These are phyloP conservation scores for Dicentrarchus labrax DNA, from an alignment of 2,113 vertebrate genomes.

Conservation along the genomic window DNA sequence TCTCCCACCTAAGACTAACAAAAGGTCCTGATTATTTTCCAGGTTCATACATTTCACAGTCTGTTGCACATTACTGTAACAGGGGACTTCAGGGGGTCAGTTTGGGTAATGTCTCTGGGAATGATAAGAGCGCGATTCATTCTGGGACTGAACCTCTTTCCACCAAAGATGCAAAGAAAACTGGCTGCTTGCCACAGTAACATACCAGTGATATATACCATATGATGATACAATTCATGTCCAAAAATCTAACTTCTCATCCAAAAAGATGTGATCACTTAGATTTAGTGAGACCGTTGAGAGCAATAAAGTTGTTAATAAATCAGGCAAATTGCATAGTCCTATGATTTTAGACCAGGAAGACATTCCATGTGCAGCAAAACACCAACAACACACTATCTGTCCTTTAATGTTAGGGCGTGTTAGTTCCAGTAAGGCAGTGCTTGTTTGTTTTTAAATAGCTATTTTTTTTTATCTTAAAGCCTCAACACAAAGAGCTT, in stretches of 20 bases:
- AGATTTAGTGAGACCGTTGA: not conserved
- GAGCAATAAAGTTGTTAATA: not conserved
- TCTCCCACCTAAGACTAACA: constrained; percentile 59
- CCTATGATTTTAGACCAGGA: not conserved
- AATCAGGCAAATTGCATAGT: not conserved
- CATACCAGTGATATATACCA: not conserved
- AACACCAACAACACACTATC: constrained; percentile 22
- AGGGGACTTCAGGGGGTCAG: constrained; percentile 54
- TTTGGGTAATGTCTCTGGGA: constrained; percentile 55
- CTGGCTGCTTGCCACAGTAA: not conserved
- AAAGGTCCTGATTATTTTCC: constrained; percentile 69
- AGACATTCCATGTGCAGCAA: constrained; percentile 29
- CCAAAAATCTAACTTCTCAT: not conserved
- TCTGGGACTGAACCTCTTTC: constrained; percentile 17
- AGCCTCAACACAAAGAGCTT: constrained; percentile 28
- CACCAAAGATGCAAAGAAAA: constrained; percentile 16
- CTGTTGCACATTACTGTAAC: constrained; percentile 74
- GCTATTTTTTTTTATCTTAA: constrained; percentile 1
- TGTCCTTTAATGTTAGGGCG: constrained; percentile 39
- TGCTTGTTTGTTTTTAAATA: constrained; percentile 29
- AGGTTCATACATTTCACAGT: constrained; percentile 74
- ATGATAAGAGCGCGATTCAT: constrained; percentile 41
- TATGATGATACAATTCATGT: not conserved
- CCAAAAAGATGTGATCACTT: not conserved
- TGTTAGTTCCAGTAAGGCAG: constrained; percentile 16